Evolutionary conservation across 2,113 vertebrate genomes (phyloP), one percentile per base, ranked within the genome.

Genomic region (Nerophis lumbriciformis): DNA sequence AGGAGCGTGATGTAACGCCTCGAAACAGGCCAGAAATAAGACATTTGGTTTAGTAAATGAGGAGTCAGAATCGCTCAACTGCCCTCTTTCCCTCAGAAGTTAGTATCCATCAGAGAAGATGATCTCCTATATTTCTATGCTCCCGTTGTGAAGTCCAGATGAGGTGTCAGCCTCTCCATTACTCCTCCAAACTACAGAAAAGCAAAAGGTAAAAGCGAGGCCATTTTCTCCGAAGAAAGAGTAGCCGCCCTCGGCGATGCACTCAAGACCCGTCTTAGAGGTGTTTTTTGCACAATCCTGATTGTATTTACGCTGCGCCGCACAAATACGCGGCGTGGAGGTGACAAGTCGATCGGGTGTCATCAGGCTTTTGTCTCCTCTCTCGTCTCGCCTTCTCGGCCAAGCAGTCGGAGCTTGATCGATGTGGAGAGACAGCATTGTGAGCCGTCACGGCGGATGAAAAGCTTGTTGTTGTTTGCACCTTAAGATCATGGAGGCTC

Each of bases 41-140:
- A 6, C 44, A 48, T n/a, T 28, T 35, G 16, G 69, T 37, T 45
- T 5, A 19, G 55, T 58, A 48, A 55, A 64, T 58, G 28, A 45
- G 63, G 63, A 48, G 61, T 58, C 64, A 44, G 36, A 59, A 60
- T 6, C 13, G 47, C 45, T 72, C 49, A 44, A 48, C 59, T 38
- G 45, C 38, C 1, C 58, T 39, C 59, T 55, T 38, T 9, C 57
- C 9, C 66, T 63, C 51, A 8, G 37, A 68, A 59, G 51, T 16
- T 65, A 9, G 55, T 36, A 10, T 12, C 19, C 67, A 54, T 45
- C 57, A 61, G 52, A 63, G 59, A 56, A 37, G 16, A 12, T 59
- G 45, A 36, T 71, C 15, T 61, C 59, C n/a, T 21, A 16, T 12
- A 10, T 42, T 57, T 6, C 55, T 42, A 8, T 13, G n/a, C 16